These are phyloP conservation scores for Danio aesculapii DNA, from an alignment of 2,797 vertebrate genomes.

Conservation along the genomic window DNA sequence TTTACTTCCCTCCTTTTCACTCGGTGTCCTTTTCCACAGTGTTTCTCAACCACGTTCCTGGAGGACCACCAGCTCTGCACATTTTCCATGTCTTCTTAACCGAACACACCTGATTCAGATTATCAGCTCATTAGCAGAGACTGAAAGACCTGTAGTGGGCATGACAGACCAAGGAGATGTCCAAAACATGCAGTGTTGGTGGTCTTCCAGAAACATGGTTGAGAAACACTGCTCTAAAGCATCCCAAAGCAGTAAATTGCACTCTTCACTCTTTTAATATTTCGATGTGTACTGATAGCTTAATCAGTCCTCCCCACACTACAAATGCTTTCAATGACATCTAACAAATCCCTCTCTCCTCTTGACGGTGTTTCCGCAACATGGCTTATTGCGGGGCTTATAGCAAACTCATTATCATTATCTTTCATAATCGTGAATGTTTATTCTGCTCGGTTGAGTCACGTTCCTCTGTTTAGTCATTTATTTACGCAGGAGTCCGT, in stretches of 20 bases:
- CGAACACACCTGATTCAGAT: too few species aligned
- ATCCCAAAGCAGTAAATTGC: conserved; percentile 1
- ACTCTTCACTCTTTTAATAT: conserved; percentile 27
- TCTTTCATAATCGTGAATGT: conserved; percentile 18
- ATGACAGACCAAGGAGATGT: too few species aligned
- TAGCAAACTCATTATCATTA: conserved; percentile 25
- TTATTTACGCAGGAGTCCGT: conserved; percentile 35
- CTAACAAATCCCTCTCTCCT: conserved; percentile 11
- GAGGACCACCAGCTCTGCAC: too few species aligned
- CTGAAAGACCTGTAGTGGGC: too few species aligned
- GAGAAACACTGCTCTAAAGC: not conserved
- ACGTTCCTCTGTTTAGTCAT: conserved; percentile 16
- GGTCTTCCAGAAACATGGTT: too few species aligned
- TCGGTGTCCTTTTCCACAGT: not conserved
- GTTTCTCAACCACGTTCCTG: too few species aligned
- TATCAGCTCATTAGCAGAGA: too few species aligned
- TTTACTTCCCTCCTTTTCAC: not conserved
- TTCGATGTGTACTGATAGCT: conserved; percentile 28
- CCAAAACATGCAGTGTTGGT: too few species aligned
- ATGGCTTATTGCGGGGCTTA: not conserved
- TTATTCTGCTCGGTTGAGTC: conserved; percentile 15
- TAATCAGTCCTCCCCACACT: conserved; percentile 18
- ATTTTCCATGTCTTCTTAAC: too few species aligned
- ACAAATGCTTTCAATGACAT: conserved; percentile 15
- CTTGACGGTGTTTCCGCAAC: conserved; percentile 10